Conservation (phyloP, 35 echinoderm and acorn worm genomes). For the Heliocidaris tuberculata region DNA sequence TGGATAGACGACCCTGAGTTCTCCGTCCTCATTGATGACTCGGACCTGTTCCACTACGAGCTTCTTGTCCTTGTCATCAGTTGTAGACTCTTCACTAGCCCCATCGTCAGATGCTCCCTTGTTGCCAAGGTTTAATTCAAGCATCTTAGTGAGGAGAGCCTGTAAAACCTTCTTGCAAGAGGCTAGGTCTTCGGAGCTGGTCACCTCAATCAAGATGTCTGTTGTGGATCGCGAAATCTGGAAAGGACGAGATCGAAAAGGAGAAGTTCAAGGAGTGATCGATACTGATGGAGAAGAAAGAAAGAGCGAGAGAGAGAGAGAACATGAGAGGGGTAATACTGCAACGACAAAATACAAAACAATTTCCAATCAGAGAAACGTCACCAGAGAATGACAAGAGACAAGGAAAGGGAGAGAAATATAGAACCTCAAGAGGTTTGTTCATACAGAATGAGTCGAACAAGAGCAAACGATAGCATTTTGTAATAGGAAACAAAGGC, state of each 20-base stretch:
- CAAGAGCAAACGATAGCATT: too few relatives aligned
- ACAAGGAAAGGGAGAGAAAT: too few relatives aligned
- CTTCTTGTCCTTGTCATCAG: neutral
- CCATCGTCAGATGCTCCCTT: neutral
- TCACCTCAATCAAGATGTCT: constrained; percentile 84
- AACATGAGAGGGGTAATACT: too few relatives aligned
- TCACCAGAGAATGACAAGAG: too few relatives aligned
- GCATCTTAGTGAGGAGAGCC: constrained; percentile 67
- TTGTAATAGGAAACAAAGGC: too few relatives aligned
- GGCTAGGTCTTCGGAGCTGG: constrained; percentile 74
- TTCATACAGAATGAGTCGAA: too few relatives aligned
- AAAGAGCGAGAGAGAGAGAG: too few relatives aligned
- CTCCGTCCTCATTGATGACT: constrained; percentile 60
- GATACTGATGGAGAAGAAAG: too few relatives aligned
- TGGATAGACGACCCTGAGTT: constrained; percentile 78
- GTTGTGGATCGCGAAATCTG: constrained; percentile 79
- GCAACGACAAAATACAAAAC: too few relatives aligned
- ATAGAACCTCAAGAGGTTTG: too few relatives aligned
- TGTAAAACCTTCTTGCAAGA: constrained; percentile 88
- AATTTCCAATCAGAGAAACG: too few relatives aligned
- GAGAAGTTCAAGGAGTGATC: neutral
- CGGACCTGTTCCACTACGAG: constrained; percentile 68
- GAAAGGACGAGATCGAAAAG: neutral
- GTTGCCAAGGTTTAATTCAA: constrained; percentile 59
- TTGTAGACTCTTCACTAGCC: neutral